Conservation (phyloP, 1,140 invertebrate genomes). For the Aporrectodea caliginosa region DNA sequence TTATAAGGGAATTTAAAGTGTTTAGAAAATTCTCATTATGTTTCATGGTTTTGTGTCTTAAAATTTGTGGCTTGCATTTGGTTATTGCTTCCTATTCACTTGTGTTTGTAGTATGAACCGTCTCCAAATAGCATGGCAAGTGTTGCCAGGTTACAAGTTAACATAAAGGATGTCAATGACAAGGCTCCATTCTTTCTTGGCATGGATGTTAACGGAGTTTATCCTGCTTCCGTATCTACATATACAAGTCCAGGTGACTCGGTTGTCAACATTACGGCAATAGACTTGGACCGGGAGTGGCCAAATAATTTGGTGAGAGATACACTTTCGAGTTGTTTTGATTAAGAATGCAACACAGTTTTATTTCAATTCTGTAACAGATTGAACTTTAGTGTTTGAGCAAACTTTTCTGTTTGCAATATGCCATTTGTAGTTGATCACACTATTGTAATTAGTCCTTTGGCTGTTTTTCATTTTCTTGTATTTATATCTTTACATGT, state of each 20-base stretch:
- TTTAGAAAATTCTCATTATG: not conserved
- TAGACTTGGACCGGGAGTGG: slow-evolving; percentile 20
- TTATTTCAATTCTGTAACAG: too few relatives aligned
- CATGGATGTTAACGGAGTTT: slow-evolving; percentile 14
- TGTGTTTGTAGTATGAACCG: not conserved
- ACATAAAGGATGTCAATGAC: slow-evolving; percentile 26
- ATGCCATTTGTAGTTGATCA: too few relatives aligned
- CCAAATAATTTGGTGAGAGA: slow-evolving; percentile 34
- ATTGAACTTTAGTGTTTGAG: too few relatives aligned
- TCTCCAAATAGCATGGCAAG: not conserved
- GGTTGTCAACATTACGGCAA: slow-evolving; percentile 22
- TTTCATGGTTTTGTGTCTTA: not conserved
- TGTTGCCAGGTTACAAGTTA: slow-evolving; percentile 22
- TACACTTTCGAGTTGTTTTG: too few relatives aligned
- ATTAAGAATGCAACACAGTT: too few relatives aligned
- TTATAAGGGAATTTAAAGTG: too few relatives aligned
- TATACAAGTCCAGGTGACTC: slow-evolving; percentile 20
- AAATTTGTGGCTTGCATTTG: not conserved
- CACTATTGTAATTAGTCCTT: too few relatives aligned
- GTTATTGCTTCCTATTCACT: not conserved
- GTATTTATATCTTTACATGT: too few relatives aligned
- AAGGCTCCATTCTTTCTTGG: slow-evolving; percentile 22
- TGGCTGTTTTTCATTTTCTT: too few relatives aligned
- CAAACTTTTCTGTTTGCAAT: too few relatives aligned
- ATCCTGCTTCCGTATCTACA: slow-evolving; percentile 22